Percentiles rank a stretch among this genome's conserved stretches.
Evolutionary conservation across 2,888 invertebrate genomes (phyloP).

Genomic region (Hyposoter dolosus): DNA sequence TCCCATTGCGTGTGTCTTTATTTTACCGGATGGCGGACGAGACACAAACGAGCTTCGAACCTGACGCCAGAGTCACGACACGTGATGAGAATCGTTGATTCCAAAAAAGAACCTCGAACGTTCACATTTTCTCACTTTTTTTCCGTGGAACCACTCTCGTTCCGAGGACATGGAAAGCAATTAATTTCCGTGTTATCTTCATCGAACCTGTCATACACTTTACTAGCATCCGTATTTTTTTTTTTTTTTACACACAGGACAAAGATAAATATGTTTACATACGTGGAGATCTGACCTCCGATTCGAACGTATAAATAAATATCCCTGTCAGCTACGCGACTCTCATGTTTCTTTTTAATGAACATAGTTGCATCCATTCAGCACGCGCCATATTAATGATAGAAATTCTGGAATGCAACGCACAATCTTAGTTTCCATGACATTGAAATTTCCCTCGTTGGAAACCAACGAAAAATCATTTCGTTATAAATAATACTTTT

Average conservation of each 20-base stretch:
- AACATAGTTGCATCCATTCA: neutral
- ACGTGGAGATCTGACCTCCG: neutral
- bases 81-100: conserved; percentile 60
- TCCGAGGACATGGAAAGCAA: conserved; percentile 9
- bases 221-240: neutral
- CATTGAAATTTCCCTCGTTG: too few species aligned
- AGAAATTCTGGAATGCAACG: too few species aligned
- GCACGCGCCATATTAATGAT: too few species aligned
- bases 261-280: neutral
- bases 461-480: too few species aligned
- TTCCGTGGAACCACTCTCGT: neutral
- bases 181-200: conserved; percentile 9
- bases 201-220: neutral
- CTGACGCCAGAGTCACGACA: conserved; percentile 25
- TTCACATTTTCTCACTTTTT: neutral
- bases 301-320: neutral
- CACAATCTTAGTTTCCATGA: too few species aligned
- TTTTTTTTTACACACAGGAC: neutral
- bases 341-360: neutral
- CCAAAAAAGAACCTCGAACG: neutral
- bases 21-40: conserved; percentile 41
- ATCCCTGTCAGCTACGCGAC: neutral
- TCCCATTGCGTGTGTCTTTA: conserved; percentile 41
- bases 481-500: too few species aligned
- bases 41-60: conserved; percentile 20